Base-by-base conservation (phyloP, 2,797 vertebrate species). In the Lepilemur septentrionalis region DNA sequence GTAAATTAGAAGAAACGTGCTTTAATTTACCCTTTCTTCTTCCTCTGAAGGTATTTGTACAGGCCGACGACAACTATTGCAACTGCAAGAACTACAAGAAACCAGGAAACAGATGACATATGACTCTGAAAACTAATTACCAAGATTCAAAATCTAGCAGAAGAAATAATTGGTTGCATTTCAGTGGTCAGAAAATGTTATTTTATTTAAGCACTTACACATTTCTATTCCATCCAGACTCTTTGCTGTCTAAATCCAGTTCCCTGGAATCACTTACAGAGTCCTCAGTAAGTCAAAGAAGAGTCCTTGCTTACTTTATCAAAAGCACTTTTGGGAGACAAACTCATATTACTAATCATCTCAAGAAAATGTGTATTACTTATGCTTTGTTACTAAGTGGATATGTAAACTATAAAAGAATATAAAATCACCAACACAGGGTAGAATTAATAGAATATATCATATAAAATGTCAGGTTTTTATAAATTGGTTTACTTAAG, bases 11-110 rank as follows among this genome's bases (percentile, higher is more conserved):
- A 92, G 65, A 91, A 65, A 83, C 0, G 13, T 9, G 82, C 46
- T 88, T 48, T 63, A 43, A 84, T n/a, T 97, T 93, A 97, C 97
- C 89, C 17, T 86, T 79, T 94, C 46, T 46, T 70, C 41, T 61
- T 80, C 7, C 2, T 5, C 10, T 81, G 13, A 55, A 46, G 0
- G 65, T 0, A 57, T 89, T 48, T 90, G 41, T 83, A 72, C 25
- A 92, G 0, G 38, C 59, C 50, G 41, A 59, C 1, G 14, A 2
- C 23, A 80, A 41, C 1, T 13, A 73, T 0, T 52, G 0, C 4
- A 18, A 70, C 0, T 17, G 0, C 35, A 38, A 2, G 5, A 84
- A 72, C 97, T 97, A 15, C 1, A 69, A 89, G 76, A 93, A 86
- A 72, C 13, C 61, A 92, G 78, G 61, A 88, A 57, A 65, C 50